Evolutionary conservation across 1,140 invertebrate genomes (phyloP).

Genomic region (Akabosia matsudoensis): DNA sequence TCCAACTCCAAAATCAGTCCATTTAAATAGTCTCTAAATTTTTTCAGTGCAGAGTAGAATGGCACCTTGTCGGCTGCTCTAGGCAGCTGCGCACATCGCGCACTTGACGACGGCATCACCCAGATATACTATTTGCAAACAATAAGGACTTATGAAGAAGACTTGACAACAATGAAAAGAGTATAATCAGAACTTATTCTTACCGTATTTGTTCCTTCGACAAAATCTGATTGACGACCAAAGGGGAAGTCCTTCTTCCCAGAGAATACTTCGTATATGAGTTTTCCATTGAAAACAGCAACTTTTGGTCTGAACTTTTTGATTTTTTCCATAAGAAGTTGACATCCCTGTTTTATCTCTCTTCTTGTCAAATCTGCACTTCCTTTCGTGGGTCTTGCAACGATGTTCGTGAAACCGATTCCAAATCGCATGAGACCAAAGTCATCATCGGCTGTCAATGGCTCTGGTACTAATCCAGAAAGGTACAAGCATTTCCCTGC

Average conservation of each 20-base stretch:
- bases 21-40: conserved; percentile 91
- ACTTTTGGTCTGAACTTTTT: conserved; percentile 91
- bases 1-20: conserved; percentile 81
- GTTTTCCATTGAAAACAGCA: conserved; percentile 96
- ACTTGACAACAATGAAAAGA: too few species aligned
- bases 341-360: conserved; percentile 93
- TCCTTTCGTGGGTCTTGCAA: conserved; percentile 87
- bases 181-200: conserved; percentile 54
- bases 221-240: conserved; percentile 86
- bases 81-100: conserved; percentile 89
- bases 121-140: conserved; percentile 87
- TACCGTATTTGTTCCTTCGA: conserved; percentile 91
- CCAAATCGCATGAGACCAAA: conserved; percentile 86
- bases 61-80: conserved; percentile 94
- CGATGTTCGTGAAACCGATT: conserved; percentile 98
- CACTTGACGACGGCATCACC: conserved; percentile 97
- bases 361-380: conserved; percentile 91
- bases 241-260: conserved; percentile 97
- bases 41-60: conserved; percentile 90
- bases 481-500: conserved; percentile 92
- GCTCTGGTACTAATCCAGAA: conserved; percentile 87
- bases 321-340: conserved; percentile 85
- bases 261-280: conserved; percentile 95
- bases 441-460: conserved; percentile 93
- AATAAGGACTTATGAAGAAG: conserved; percentile 35